These are phyloP conservation scores for Lepus oiostolus DNA, from an alignment of 2,797 vertebrate species.

Conservation along the genomic window DNA sequence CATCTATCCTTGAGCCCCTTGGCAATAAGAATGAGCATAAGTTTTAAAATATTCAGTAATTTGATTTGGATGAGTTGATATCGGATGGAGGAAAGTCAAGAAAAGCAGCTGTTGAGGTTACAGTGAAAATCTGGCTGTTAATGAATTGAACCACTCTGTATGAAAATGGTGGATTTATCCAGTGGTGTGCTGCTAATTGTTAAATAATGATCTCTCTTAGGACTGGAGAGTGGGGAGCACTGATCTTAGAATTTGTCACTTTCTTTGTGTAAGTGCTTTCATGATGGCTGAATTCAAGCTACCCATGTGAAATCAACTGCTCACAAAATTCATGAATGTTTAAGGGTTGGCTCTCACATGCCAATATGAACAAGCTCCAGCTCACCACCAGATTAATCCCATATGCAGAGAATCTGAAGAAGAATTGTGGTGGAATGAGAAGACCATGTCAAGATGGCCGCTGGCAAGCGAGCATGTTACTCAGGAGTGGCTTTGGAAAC, in stretches of 20 bases:
- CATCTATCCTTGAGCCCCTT: not conserved
- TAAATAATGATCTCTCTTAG: not conserved
- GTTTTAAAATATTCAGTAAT: slow-evolving; percentile 55
- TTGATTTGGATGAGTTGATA: slow-evolving; percentile 12
- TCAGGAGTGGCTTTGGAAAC: too few species aligned
- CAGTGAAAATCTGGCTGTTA: not conserved
- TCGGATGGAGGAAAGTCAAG: not conserved
- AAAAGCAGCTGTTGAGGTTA: slow-evolving; percentile 1
- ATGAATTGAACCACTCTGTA: not conserved
- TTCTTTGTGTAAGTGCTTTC: slow-evolving; percentile 30
- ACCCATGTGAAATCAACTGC: not conserved
- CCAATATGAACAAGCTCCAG: not conserved
- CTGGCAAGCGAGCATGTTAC: too few species aligned
- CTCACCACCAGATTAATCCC: not conserved
- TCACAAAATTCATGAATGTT: not conserved
- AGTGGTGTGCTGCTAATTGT: not conserved
- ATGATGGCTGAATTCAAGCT: slow-evolving; percentile 2
- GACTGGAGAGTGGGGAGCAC: too few species aligned
- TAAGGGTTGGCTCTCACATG: not conserved
- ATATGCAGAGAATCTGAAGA: not conserved
- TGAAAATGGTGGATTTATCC: slow-evolving; percentile 20
- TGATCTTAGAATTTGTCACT: not conserved
- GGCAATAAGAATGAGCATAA: not conserved
- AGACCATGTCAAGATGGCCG: too few species aligned
- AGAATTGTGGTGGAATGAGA: not conserved